Evolutionary conservation across 1,140 invertebrate species (phyloP).

Genomic region (Hyles vespertilio): DNA sequence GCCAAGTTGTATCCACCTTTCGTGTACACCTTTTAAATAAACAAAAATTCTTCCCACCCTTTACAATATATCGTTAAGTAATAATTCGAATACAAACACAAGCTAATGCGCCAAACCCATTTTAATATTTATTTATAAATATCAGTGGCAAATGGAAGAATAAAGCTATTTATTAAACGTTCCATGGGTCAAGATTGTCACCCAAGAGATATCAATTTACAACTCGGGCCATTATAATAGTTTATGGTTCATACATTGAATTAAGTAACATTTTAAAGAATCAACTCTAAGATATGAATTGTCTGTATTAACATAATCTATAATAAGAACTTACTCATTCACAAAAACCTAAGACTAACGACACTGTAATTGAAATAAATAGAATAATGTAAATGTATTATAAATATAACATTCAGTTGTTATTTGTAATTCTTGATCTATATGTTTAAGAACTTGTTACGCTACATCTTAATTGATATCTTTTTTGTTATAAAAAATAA

Average conservation of each 20-base stretch:
- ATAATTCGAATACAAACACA: no score
- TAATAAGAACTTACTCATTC: neutral
- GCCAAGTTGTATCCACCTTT: no score
- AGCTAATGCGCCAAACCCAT: no score
- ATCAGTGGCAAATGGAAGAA: conserved; percentile 20
- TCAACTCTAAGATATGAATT: conserved; percentile 29
- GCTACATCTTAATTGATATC: no score
- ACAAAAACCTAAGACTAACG: neutral
- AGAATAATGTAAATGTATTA: neutral
- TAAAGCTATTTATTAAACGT: conserved; percentile 20
- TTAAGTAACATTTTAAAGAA: conserved; percentile 37
- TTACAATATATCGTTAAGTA: no score
- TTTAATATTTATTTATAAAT: conserved; percentile 10
- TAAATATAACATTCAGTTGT: neutral
- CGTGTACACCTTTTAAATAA: no score
- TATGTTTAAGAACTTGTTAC: no score
- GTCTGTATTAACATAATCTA: conserved; percentile 36
- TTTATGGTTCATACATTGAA: conserved; percentile 41
- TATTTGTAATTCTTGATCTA: no score
- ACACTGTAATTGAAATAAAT: neutral
- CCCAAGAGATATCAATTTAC: conserved; percentile 30
- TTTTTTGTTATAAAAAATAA: no score
- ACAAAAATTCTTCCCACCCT: no score
- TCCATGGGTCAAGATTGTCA: conserved; percentile 36
- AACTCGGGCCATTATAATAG: conserved; percentile 25